phyloP scores from a whole-genome alignment of 1,140 invertebrate species.

The Melipona quadrifasciata region DNA sequence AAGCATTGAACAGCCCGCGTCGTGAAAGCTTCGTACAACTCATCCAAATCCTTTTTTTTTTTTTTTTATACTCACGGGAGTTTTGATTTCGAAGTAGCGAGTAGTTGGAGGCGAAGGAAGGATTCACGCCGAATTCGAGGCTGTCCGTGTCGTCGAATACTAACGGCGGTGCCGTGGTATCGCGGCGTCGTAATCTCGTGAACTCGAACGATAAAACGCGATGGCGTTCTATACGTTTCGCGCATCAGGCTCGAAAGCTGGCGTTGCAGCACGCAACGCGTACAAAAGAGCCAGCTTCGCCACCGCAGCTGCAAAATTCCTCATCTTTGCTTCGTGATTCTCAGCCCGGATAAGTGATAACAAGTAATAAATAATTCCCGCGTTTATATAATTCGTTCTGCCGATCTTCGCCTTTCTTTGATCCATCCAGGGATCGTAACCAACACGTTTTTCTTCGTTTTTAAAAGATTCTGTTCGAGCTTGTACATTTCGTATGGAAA shows the following conservation, averaged over 20 bases:
- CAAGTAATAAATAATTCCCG: no score
- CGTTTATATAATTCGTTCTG: no score
- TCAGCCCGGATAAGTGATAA: no score
- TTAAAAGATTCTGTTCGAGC: no score
- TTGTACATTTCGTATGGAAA: no score
- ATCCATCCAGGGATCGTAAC: no score
- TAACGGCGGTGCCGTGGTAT: constrained; percentile 50
- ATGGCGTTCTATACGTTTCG: constrained; percentile 36
- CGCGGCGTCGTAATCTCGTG: constrained; percentile 46
- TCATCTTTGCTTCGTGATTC: no score
- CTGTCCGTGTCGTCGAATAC: constrained; percentile 37
- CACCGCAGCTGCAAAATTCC: no score
- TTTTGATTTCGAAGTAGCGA: no score
- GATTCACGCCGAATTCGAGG: constrained; percentile 9
- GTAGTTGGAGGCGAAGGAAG: neutral
- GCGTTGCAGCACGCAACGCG: constrained; percentile 57
- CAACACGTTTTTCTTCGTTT: no score
- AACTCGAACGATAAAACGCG: constrained; percentile 56
- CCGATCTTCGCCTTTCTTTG: no score
- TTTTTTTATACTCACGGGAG: neutral
- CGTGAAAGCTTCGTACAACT: neutral
- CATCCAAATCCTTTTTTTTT: no score
- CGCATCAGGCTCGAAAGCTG: constrained; percentile 13
- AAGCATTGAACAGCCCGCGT: neutral
- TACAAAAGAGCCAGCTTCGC: constrained; percentile 32